Evolutionary conservation across 92 coral and sea anemone genomes (phyloP), one percentile per base, ranked within the genome.

Genomic region (Epizoanthus fatuus): DNA sequence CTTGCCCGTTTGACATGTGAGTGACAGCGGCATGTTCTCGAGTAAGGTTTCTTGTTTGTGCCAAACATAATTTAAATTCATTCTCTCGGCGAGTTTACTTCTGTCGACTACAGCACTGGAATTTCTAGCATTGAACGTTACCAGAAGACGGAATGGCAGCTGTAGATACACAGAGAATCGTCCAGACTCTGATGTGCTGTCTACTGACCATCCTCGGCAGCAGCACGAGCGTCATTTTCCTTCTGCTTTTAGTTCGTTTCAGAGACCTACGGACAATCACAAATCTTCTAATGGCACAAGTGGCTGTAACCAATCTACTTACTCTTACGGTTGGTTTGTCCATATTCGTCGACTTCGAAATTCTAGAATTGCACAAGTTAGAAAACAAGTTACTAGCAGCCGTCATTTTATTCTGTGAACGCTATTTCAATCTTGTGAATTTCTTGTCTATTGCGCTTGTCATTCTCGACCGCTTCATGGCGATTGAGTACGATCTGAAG

Each of bases 221-320:
- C 7, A 22, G 42, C 53, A 22, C 32, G 59, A 53, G 79, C 32
- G 3, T 53, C 19, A 59, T 60, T 37, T 73, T 29, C 63, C 49
- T 73, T 29, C 20, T 73, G 53, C 79, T 73, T 73, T 73, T 73
- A 73, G 4, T 53, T 51, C 79, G 79, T 39, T 73, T 73, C 19
- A 59, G 63, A 51, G 79, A 73, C 32, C 42, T 73, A 3, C 79
- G 79, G 14, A 73, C 63, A 73, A 73, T 51, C 15, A 73, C 79
- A 19, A 73, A 73, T 52, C 45, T 73, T 49, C 63, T 73, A 12
- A 22, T 73, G 45, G 60, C 79, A 5, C 79, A 73, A 73, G 79
- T 73, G n/a, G 79, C 79, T 13, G 1, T 73, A 22, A 49, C 59
- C 25, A 73, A 73, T 52, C 44, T 73, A 2, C n/a, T 73, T 5